A percentile compares a stretch with the other conserved stretches of the same genome.
These are phyloP conservation scores for Serripes groenlandicus DNA, from an alignment of 2,888 invertebrate genomes.

Conservation along the genomic window DNA sequence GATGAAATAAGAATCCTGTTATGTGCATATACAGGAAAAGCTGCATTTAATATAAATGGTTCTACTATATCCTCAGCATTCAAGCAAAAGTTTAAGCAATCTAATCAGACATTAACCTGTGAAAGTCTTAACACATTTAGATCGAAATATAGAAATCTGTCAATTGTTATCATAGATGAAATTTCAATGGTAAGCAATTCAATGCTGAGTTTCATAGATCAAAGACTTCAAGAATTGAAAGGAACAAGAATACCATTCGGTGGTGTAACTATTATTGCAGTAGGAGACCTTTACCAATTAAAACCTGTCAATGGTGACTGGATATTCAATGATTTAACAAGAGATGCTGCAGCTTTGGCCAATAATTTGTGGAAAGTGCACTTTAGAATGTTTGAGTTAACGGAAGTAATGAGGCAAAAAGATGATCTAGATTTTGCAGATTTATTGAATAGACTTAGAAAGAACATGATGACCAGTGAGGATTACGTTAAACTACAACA, in stretches of 20 bases:
- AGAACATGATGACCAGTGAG: conserved; percentile 46
- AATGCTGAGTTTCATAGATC: conserved; percentile 49
- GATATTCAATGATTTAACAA: conserved; percentile 58
- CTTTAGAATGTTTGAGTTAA: conserved; percentile 63
- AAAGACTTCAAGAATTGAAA: conserved; percentile 57
- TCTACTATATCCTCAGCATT: conserved; percentile 58
- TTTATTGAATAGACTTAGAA: conserved; percentile 55
- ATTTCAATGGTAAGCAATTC: conserved; percentile 66
- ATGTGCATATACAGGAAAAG: conserved; percentile 62
- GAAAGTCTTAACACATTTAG: conserved; percentile 56
- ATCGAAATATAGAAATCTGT: conserved; percentile 57
- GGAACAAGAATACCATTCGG: conserved; percentile 62
- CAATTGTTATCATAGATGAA: conserved; percentile 63
- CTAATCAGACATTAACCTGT: conserved; percentile 43
- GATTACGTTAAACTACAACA: conserved; percentile 25
- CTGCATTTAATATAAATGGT: conserved; percentile 62
- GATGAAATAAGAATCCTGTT: conserved; percentile 60
- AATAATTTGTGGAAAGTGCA: conserved; percentile 65
- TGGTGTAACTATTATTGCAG: conserved; percentile 60
- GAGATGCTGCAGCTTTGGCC: conserved; percentile 39
- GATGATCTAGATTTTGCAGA: conserved; percentile 54
- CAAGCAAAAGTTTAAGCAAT: conserved; percentile 46
- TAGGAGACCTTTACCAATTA: conserved; percentile 66
- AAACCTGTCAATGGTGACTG: conserved; percentile 57
- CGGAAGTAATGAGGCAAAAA: conserved; percentile 65